These are phyloP conservation scores for Protosalanx chinensis DNA, from an alignment of 2,797 vertebrate genomes.

Conservation along the genomic window DNA sequence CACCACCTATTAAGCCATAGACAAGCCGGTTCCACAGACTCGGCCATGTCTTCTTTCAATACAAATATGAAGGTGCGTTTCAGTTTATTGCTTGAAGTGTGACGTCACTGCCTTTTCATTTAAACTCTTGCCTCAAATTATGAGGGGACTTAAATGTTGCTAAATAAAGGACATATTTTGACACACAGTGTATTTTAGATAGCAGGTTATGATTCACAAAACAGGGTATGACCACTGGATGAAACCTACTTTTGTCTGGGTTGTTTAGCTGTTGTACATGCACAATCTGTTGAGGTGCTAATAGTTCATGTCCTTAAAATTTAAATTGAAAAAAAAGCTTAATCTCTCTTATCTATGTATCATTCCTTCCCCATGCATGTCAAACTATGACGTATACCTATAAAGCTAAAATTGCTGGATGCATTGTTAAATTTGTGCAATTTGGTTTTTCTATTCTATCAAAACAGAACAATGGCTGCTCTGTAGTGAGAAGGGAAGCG, in stretches of 20 bases:
- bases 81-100: conserved; percentile 9
- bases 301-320: conserved; percentile 3
- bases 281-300: conserved; percentile 7
- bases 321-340: conserved; percentile 11
- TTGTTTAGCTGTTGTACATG: conserved; percentile 15
- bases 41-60: background rate
- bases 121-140: background rate
- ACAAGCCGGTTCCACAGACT: background rate
- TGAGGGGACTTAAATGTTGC: background rate
- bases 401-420: background rate
- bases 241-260: background rate
- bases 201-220: background rate
- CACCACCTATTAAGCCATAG: conserved; percentile 8
- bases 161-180: background rate
- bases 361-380: conserved; percentile 17
- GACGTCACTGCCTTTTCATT: background rate
- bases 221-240: background rate
- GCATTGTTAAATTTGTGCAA: background rate
- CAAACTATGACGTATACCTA: conserved; percentile 1
- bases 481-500: background rate
- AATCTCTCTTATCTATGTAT: background rate
- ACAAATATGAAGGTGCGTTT: conserved; percentile 20
- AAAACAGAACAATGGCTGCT: conserved; percentile 23
- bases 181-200: conserved; percentile 4
- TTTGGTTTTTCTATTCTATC: conserved; percentile 14